Evolutionary conservation across 2,113 vertebrate species (phyloP).

Genomic region (Ptyas mucosa): DNA sequence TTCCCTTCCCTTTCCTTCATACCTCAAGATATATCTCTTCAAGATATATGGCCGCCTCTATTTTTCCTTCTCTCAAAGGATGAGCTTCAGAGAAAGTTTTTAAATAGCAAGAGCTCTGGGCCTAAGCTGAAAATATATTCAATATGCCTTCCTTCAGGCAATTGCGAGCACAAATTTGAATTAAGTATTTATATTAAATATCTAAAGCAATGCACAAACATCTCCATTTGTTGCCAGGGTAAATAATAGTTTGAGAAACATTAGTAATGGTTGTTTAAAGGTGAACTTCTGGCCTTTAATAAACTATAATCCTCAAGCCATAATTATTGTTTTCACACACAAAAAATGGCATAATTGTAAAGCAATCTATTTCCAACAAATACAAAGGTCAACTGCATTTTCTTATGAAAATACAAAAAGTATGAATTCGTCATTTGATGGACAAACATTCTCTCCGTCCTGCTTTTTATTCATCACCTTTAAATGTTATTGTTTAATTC

Average conservation of each 20-base stretch:
- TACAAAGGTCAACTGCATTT: background rate
- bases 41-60: background rate
- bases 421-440: background rate
- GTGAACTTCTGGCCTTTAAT: background rate
- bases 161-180: background rate
- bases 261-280: background rate
- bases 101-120: background rate
- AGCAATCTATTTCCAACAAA: background rate
- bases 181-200: background rate
- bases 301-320: background rate
- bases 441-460: background rate
- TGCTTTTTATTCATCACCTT: background rate
- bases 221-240: background rate
- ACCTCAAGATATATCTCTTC: background rate
- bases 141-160: background rate
- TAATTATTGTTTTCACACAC: background rate
- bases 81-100: background rate
- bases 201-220: background rate
- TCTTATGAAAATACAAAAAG: background rate
- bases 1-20: no score
- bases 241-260: background rate
- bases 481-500: constrained; percentile 27
- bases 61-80: background rate
- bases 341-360: background rate
- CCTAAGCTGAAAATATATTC: background rate